Conservation (phyloP, 2,113 vertebrate genomes). For the Hiodon alosoides region DNA sequence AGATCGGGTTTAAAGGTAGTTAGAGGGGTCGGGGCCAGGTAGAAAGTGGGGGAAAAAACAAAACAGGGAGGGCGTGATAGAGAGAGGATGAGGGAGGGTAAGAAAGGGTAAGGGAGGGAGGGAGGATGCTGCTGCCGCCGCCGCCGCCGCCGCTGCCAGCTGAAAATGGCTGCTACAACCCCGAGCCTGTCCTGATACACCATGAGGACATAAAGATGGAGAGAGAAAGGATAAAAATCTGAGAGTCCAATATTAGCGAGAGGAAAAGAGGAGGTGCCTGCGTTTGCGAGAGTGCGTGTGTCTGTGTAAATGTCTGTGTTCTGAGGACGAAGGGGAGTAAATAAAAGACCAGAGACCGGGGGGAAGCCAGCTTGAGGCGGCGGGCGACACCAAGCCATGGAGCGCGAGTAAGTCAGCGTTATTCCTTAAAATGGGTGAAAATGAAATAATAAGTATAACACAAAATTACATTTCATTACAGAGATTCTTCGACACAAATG, state of each 20-base stretch:
- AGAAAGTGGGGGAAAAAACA: conserved; percentile 41
- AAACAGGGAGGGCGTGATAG: conserved; percentile 42
- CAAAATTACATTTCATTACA: background rate
- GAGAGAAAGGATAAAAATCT: conserved; percentile 56
- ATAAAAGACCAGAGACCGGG: conserved; percentile 49
- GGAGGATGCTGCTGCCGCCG: conserved; percentile 42
- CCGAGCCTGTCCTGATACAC: conserved; percentile 68
- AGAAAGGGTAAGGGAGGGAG: conserved; percentile 13
- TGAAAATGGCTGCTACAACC: conserved; percentile 77
- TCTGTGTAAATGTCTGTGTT: conserved; percentile 41
- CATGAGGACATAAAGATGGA: conserved; percentile 66
- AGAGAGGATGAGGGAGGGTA: conserved; percentile 15
- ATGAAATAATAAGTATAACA: background rate
- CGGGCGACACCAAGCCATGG: conserved; percentile 70
- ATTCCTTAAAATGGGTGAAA: conserved; percentile 41
- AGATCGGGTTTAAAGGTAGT: conserved; percentile 39
- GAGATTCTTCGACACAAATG: background rate
- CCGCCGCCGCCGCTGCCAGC: conserved; percentile 59
- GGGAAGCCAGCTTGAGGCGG: conserved; percentile 60
- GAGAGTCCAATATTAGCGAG: conserved; percentile 45
- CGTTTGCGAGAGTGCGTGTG: conserved; percentile 29
- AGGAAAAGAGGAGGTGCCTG: conserved; percentile 25
- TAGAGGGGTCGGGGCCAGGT: conserved; percentile 50
- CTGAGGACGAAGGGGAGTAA: conserved; percentile 53
- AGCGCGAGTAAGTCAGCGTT: conserved; percentile 75